These are phyloP conservation scores for Thysanoteuthis rhombus DNA, from an alignment of 2,888 invertebrate species.

Conservation along the genomic window DNA sequence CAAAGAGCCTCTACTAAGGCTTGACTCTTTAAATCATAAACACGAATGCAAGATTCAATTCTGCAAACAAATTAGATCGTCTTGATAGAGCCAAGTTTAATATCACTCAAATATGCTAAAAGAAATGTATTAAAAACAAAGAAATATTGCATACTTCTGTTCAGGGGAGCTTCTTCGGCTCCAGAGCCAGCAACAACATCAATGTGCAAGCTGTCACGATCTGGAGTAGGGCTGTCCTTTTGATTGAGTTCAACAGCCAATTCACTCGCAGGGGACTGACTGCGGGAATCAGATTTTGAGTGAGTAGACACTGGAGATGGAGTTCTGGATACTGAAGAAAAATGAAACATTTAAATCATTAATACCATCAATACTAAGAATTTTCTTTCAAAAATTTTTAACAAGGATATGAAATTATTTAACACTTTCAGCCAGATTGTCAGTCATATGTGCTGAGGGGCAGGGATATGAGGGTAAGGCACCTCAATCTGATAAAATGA, in stretches of 20 bases:
- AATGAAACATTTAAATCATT: background rate
- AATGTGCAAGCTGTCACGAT: slow-evolving; percentile 63
- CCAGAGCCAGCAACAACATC: slow-evolving; percentile 57
- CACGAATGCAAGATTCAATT: background rate
- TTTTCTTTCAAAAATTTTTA: background rate
- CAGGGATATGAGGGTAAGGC: no score
- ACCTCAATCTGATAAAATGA: no score
- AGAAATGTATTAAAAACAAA: background rate
- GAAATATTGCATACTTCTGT: slow-evolving; percentile 29
- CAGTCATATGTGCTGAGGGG: no score
- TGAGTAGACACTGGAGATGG: slow-evolving; percentile 55
- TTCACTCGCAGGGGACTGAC: slow-evolving; percentile 52
- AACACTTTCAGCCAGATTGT: no score
- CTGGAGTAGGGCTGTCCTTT: slow-evolving; percentile 63
- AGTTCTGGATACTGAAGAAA: slow-evolving; percentile 40
- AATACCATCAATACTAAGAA: background rate
- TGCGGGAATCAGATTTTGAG: slow-evolving; percentile 45
- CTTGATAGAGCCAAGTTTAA: background rate
- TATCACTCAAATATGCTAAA: no score
- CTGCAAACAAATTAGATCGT: background rate
- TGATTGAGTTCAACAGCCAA: slow-evolving; percentile 48
- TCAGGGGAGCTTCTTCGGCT: slow-evolving; percentile 43
- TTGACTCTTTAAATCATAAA: no score
- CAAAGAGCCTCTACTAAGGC: no score
- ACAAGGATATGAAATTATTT: no score